Evolutionary conservation across 2,113 vertebrate genomes (phyloP), one percentile per base, ranked within the genome.

Genomic region (Bubo blakistoni): DNA sequence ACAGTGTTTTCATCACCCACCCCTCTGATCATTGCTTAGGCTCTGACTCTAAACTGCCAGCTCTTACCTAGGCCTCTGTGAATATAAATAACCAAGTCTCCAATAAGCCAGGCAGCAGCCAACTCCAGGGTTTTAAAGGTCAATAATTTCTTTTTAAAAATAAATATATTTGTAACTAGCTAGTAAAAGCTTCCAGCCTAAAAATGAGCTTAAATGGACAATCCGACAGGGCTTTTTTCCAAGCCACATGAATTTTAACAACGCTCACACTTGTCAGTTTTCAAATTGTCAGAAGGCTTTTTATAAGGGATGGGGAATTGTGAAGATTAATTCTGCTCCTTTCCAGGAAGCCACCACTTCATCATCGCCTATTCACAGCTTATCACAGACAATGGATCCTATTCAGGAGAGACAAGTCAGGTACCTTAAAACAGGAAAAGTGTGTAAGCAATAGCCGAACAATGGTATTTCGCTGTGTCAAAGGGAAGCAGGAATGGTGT

Each of bases 131-230:
- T 81, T 95, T 95, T 94, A 87, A 72, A 96, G 63, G 77, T 93
- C 92, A 96, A 95, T 93, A 85, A 84, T 80, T 95, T 84, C 16
- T 91, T 94, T 87, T 73, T 26, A 66, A 95, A 95, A 91, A 95
- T 94, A 86, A 87, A 87, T 94, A 27, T 70, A 82, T 83, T 88
- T 82, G 57, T 79, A 97, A 85, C 70, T 57, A 92, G 59, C 46
- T 74, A 32, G 66, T 89, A 88, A 89, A 91, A 92, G 78, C 91
- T 92, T 86, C 38, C 76, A 96, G 51, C 13, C 80, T 91, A 83
- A 93, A 95, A 93, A 42, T 58, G 46, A 58, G 63, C 67, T 87
- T 77, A 90, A 95, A 94, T 46, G 54, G 81, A 70, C 81, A 91
- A 72, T 61, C 69, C 77, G 57, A 38, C 8, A 9, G 58, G 38